Evolutionary conservation across 2,113 vertebrate genomes (phyloP), one percentile per base, ranked within the genome.

Genomic region (Scomber colias): DNA sequence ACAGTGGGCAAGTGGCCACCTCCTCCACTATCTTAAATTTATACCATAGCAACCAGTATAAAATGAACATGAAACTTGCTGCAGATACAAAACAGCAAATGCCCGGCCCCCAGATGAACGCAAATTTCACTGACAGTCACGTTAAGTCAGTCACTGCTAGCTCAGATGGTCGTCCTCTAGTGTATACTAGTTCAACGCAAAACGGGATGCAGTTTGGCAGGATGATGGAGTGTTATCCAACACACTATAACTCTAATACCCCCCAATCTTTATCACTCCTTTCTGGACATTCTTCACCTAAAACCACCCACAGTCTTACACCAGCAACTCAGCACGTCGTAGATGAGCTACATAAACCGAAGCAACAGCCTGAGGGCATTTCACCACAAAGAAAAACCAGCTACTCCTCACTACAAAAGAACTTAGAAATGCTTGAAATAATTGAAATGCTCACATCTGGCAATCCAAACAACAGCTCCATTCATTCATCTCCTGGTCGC

Each of bases 401-500:
- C 17, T 21, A 56, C 3, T 21, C 69, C 7, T 21, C 53, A 31
- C 6, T 11, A 10, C 15, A 6, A 61, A 75, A 27, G 16, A 46
- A 16, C 44, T 0, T 0, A 35, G 46, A 83, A 40, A 48, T n/a
- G 11, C 24, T 24, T 63, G n/a, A 72, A 51, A 19, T 19, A 7
- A 12, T 3, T 30, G 35, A 63, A 30, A 53, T 0, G 17, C 0
- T 11, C 0, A 45, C n/a, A 27, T 13, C 62, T 2, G 21, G 45
- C 14, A 74, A 50, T 15, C 50, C n/a, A 67, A 77, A 50, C 21
- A 59, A 85, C 19, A 1, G 1, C 15, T 53, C 69, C 15, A 2
- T 27, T 66, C 53, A 69, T 12, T 21, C 62, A 0, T 79, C 68
- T 8, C 49, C 81, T 40, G 63, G 49, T 50, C 7, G 12, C n/a